These are phyloP conservation scores for Pelobates fuscus DNA, from an alignment of 2,113 vertebrate species.

Conservation along the genomic window DNA sequence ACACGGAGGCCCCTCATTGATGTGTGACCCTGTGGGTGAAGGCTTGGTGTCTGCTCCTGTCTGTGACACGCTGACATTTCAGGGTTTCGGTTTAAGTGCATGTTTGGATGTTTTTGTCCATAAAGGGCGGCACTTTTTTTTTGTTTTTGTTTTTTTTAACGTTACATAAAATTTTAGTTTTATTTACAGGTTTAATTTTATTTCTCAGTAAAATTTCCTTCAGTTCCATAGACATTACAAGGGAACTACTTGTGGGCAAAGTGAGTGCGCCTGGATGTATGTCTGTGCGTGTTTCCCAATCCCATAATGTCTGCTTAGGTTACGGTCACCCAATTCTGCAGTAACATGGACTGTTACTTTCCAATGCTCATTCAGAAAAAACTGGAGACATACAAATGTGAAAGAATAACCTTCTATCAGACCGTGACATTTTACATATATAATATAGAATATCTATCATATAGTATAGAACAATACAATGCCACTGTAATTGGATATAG, in stretches of 20 bases:
- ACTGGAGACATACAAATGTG: no score
- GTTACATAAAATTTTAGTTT: no score
- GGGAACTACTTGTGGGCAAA: not conserved
- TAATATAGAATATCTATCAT: no score
- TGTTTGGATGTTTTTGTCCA: constrained; percentile 61
- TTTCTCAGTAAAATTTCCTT: not conserved
- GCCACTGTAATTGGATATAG: no score
- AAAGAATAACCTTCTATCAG: no score
- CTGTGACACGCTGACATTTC: constrained; percentile 47
- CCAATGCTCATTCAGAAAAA: no score
- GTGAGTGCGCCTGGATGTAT: constrained; percentile 17
- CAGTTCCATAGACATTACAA: no score
- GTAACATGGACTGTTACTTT: no score
- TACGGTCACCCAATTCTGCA: no score
- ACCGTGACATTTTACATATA: no score
- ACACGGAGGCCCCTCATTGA: constrained; percentile 65
- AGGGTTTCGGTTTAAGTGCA: constrained; percentile 66
- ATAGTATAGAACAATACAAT: no score
- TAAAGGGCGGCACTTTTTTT: constrained; percentile 56
- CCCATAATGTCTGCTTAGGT: not conserved
- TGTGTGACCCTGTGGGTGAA: constrained; percentile 53
- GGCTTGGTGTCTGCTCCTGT: constrained; percentile 42
- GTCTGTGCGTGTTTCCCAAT: not conserved
- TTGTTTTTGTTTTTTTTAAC: no score
- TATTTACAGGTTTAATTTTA: constrained; percentile 56